These are phyloP conservation scores for Aviceda subcristata DNA, from an alignment of 2,113 vertebrate species.

Conservation along the genomic window DNA sequence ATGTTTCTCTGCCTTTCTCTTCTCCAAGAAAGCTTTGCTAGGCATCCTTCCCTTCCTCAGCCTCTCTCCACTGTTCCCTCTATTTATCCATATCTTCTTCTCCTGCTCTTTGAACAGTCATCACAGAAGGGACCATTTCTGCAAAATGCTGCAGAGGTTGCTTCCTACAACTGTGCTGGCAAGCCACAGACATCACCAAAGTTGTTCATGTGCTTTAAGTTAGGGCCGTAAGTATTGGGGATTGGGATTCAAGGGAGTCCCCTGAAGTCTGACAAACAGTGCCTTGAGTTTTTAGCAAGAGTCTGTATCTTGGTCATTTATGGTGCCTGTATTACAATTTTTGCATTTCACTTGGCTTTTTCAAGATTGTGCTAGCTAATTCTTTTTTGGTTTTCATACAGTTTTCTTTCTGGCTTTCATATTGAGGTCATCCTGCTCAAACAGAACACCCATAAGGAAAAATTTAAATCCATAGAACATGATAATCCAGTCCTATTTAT, in stretches of 20 bases:
- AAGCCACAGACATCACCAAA: neutral
- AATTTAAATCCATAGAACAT: neutral
- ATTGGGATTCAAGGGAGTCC: neutral
- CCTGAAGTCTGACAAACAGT: neutral
- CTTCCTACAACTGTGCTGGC: neutral
- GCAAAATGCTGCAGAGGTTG: neutral
- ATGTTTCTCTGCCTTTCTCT: neutral
- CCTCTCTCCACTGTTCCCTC: neutral
- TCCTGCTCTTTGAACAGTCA: neutral
- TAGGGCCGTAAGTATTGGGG: neutral
- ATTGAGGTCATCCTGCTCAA: neutral
- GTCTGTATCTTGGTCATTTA: neutral
- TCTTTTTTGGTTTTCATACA: neutral
- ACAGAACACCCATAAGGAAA: neutral
- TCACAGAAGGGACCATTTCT: neutral
- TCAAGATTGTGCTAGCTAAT: neutral
- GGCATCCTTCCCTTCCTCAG: neutral
- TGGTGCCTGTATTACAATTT: neutral
- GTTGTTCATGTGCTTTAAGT: neutral
- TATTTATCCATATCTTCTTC: neutral
- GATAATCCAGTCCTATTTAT: neutral
- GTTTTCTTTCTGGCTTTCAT: neutral
- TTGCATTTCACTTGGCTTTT: neutral
- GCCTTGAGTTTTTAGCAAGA: neutral
- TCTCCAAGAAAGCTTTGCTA: neutral